Conservation (phyloP, 2,888 invertebrate genomes). For the Congeria kusceri region DNA sequence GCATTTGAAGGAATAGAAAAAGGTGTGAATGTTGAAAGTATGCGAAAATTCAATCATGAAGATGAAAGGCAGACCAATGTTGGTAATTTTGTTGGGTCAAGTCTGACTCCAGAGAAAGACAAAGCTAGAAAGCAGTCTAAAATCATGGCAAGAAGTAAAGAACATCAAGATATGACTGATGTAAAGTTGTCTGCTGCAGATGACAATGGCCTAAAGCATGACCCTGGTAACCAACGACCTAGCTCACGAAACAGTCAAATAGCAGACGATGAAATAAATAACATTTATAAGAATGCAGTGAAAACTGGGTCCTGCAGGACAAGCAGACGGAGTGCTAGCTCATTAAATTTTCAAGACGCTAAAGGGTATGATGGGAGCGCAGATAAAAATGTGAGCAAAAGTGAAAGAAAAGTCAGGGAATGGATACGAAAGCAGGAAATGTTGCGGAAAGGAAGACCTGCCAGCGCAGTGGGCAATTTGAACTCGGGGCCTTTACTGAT, state of each 20-base stretch:
- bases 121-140: constrained; percentile 11
- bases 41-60: neutral
- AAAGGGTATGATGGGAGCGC: neutral
- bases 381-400: constrained; percentile 15
- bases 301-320: neutral
- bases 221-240: constrained; percentile 40
- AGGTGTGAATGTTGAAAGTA: constrained; percentile 12
- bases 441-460: neutral
- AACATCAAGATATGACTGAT: neutral
- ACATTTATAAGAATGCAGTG: neutral
- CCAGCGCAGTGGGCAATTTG: neutral
- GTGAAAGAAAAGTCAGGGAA: constrained; percentile 49
- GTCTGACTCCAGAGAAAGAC: constrained; percentile 46
- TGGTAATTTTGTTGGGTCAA: constrained; percentile 43
- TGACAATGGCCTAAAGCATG: neutral
- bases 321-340: constrained; percentile 9
- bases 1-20: constrained; percentile 24
- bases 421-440: constrained; percentile 57
- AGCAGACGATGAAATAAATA: constrained; percentile 4
- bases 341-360: neutral
- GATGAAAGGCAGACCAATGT: constrained; percentile 55
- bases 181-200: neutral
- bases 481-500: constrained; percentile 42
- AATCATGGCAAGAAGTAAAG: neutral
- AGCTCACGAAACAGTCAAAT: constrained; percentile 23